Evolutionary conservation across 2,888 invertebrate genomes (phyloP).

Genomic region (Drosophila merina): DNA sequence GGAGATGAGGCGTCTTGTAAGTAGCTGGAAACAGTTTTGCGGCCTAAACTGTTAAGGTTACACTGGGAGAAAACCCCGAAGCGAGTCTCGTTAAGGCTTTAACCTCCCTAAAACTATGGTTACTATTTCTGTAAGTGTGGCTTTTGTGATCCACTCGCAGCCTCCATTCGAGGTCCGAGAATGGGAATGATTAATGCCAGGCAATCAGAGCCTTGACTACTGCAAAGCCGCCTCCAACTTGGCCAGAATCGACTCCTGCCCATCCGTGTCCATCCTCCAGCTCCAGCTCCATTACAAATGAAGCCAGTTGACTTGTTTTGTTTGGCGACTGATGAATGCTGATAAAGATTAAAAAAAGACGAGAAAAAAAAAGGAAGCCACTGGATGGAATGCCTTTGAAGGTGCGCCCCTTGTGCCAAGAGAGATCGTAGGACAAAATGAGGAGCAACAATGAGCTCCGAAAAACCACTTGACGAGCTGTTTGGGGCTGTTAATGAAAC

Average conservation of each 20-base stretch:
- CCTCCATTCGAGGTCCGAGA: constrained; percentile 9
- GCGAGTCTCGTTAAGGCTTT: neutral
- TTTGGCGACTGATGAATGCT: constrained; percentile 79
- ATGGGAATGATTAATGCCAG: constrained; percentile 65
- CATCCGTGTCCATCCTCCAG: constrained; percentile 4
- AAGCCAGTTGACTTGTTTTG: constrained; percentile 79
- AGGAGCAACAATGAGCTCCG: constrained; percentile 64
- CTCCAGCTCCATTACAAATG: constrained; percentile 73
- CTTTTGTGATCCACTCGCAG: constrained; percentile 23
- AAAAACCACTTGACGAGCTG: constrained; percentile 70
- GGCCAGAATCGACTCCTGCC: constrained; percentile 15
- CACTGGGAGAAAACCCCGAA: neutral
- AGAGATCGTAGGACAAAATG: constrained; percentile 65
- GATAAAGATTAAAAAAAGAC: constrained; percentile 51
- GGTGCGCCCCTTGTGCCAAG: constrained; percentile 50
- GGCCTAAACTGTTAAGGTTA: constrained; percentile 70
- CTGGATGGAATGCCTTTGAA: constrained; percentile 70
- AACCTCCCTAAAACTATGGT: too few relatives aligned
- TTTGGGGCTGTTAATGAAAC: constrained; percentile 68
- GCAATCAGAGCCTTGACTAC: constrained; percentile 76
- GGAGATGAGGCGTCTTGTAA: constrained; percentile 59
- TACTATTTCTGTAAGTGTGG: constrained; percentile 14
- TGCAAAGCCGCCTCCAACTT: constrained; percentile 69
- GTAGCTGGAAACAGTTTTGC: constrained; percentile 76
- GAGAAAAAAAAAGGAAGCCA: constrained; percentile 27